Evolutionary conservation across 2,888 invertebrate genomes (phyloP).

Genomic region (Lithosia quadra): DNA sequence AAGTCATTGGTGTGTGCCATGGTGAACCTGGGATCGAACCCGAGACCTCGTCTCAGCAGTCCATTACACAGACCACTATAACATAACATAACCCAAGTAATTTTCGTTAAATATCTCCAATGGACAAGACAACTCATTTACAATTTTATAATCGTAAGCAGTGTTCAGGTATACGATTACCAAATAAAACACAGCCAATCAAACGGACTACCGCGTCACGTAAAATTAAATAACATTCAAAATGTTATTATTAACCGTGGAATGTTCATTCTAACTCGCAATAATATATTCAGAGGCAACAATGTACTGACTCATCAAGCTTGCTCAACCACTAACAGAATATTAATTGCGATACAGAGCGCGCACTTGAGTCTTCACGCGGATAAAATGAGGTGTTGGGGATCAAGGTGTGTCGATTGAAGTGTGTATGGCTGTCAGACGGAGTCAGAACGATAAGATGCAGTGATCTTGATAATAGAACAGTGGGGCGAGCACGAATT

Average conservation of each 20-base stretch:
- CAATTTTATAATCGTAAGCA: too few relatives aligned
- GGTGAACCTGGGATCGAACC: too few relatives aligned
- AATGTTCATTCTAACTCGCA: background rate
- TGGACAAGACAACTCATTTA: too few relatives aligned
- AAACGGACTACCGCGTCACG: background rate
- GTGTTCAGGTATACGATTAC: too few relatives aligned
- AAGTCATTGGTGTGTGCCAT: too few relatives aligned
- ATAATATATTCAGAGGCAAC: slow-evolving; percentile 14
- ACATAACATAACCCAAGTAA: too few relatives aligned
- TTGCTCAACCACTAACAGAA: slow-evolving; percentile 35
- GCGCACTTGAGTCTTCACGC: background rate
- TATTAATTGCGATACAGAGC: slow-evolving; percentile 40
- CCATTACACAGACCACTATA: too few relatives aligned
- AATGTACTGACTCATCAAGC: slow-evolving; percentile 43
- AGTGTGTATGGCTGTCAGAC: background rate
- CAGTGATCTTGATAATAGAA: too few relatives aligned
- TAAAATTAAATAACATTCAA: background rate
- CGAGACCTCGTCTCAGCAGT: too few relatives aligned
- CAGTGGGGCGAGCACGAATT: too few relatives aligned
- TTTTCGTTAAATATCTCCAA: too few relatives aligned
- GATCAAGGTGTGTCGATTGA: background rate
- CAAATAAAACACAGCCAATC: background rate
- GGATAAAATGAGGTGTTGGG: background rate
- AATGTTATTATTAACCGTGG: slow-evolving; percentile 3
- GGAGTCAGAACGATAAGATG: too few relatives aligned